Evolutionary conservation across 1,140 invertebrate species (phyloP).

Genomic region (Oedothorax gibbosus): DNA sequence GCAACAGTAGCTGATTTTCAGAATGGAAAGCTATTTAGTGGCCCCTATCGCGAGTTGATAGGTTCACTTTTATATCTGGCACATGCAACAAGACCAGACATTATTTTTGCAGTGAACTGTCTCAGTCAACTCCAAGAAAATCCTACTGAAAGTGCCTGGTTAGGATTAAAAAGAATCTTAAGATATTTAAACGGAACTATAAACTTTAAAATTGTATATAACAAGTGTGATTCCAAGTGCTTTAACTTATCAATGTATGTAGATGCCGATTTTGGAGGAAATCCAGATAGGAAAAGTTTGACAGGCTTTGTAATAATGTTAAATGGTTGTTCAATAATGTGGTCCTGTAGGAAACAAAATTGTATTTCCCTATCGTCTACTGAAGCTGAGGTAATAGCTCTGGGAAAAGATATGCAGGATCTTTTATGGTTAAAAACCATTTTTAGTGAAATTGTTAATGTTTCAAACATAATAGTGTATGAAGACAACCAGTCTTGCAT

Average conservation of each 20-base stretch:
- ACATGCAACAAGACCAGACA: conserved; percentile 11
- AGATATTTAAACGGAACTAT: too few species aligned
- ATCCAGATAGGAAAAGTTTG: neutral
- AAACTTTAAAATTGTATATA: neutral
- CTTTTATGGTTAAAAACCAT: conserved; percentile 1
- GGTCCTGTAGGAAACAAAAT: conserved; percentile 13
- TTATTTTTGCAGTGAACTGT: conserved; percentile 12
- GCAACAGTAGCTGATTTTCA: neutral
- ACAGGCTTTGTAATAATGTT: conserved; percentile 14
- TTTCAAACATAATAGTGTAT: conserved; percentile 11
- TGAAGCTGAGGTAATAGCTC: conserved; percentile 24
- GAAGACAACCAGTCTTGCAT: conserved; percentile 11
- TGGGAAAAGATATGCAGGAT: conserved; percentile 2
- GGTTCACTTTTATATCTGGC: conserved; percentile 35
- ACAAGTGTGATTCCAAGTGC: neutral
- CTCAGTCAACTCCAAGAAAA: neutral
- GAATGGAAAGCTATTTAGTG: neutral
- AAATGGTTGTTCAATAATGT: neutral
- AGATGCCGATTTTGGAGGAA: conserved; percentile 11
- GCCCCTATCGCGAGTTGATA: conserved; percentile 23
- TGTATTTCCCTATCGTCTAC: conserved; percentile 25
- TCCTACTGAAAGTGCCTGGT: neutral
- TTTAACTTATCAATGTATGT: neutral
- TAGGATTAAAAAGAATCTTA: too few species aligned
- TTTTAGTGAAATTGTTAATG: neutral